Percentiles rank a stretch among this genome's conserved stretches.
These are phyloP conservation scores for Neoscelio sp. DNA, from an alignment of 2,888 invertebrate genomes.

Conservation along the genomic window DNA sequence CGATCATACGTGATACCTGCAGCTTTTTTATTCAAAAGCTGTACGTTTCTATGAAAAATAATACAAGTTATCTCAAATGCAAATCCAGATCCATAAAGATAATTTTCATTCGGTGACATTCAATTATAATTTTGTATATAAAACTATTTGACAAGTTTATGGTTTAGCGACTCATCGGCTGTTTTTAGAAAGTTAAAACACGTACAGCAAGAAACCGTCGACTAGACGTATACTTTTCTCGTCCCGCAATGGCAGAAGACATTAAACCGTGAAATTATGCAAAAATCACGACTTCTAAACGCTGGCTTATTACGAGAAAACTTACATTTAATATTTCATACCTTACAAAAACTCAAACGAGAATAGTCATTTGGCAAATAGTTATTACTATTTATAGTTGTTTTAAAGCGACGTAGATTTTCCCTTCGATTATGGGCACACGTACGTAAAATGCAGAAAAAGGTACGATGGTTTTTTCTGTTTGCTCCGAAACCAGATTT, in stretches of 20 bases:
- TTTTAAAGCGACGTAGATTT: slow-evolving; percentile 8
- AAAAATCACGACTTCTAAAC: slow-evolving; percentile 43
- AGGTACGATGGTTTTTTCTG: slow-evolving; percentile 22
- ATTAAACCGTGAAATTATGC: slow-evolving; percentile 52
- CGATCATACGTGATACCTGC: no score
- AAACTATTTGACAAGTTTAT: slow-evolving; percentile 25
- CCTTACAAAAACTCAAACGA: slow-evolving; percentile 3
- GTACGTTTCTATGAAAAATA: no score
- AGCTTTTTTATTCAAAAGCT: no score
- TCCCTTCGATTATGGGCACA: slow-evolving; percentile 25
- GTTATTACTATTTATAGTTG: slow-evolving; percentile 9
- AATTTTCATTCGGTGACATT: background rate
- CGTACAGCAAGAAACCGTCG: slow-evolving; percentile 9
- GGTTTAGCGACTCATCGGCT: slow-evolving; percentile 22
- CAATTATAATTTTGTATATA: slow-evolving; percentile 12
- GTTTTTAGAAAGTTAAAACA: slow-evolving; percentile 49
- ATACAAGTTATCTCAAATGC: no score
- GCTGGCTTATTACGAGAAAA: slow-evolving; percentile 26
- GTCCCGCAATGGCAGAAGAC: slow-evolving; percentile 36
- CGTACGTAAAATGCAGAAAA: slow-evolving; percentile 24
- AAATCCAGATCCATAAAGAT: background rate
- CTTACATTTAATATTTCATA: slow-evolving; percentile 34
- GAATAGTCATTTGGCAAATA: slow-evolving; percentile 1
- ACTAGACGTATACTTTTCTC: slow-evolving; percentile 48
- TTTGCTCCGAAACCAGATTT: slow-evolving; percentile 41